Conservation (phyloP, 2,113 vertebrate genomes). For the Myiagra hebetior region DNA sequence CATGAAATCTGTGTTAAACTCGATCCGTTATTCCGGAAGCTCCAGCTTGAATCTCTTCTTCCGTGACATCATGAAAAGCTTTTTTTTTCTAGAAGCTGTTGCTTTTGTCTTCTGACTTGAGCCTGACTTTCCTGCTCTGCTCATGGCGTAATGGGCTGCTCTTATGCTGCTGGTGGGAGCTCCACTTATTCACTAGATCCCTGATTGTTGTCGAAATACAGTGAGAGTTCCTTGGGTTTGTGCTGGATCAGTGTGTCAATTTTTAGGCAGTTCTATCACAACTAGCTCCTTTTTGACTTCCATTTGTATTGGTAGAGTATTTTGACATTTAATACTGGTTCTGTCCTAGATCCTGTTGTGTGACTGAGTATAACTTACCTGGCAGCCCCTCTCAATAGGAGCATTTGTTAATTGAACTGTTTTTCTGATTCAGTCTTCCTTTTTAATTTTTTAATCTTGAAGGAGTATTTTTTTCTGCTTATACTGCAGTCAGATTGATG, state of each 20-base stretch:
- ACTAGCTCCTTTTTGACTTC: background rate
- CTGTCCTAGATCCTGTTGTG: background rate
- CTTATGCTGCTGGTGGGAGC: background rate
- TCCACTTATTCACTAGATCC: background rate
- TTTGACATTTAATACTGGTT: background rate
- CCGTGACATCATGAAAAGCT: background rate
- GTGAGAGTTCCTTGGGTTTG: background rate
- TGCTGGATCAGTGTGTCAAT: background rate
- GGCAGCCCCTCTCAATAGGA: background rate
- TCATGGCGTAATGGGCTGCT: background rate
- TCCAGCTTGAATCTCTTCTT: background rate
- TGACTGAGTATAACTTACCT: background rate
- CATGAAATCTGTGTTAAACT: background rate
- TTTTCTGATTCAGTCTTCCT: background rate
- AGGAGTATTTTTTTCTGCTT: background rate
- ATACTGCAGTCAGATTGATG: background rate
- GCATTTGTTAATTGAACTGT: background rate
- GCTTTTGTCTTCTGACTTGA: background rate
- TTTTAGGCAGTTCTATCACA: background rate
- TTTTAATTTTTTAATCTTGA: background rate
- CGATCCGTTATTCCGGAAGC: background rate
- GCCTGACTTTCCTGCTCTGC: background rate
- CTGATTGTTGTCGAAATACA: background rate
- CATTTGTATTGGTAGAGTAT: background rate
- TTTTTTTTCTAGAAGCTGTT: background rate